Evolutionary conservation across 2,113 vertebrate genomes (phyloP).

Genomic region (Ptychochromis oligacanthus): DNA sequence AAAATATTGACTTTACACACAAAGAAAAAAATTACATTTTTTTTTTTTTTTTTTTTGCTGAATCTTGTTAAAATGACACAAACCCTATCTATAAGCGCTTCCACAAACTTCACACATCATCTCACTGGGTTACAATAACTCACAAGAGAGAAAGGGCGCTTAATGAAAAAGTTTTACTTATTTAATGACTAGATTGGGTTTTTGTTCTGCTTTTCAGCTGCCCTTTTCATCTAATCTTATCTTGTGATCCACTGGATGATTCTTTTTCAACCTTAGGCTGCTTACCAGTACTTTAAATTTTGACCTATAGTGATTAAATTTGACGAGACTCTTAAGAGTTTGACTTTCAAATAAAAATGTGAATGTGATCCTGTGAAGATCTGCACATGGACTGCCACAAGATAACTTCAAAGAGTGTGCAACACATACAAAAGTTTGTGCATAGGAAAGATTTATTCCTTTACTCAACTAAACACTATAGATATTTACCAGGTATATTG

Average conservation of each 20-base stretch:
- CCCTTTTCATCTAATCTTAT: background rate
- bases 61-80: background rate
- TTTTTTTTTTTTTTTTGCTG: no score
- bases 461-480: background rate
- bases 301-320: background rate
- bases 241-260: no score
- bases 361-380: background rate
- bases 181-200: background rate
- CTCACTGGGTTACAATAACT: background rate
- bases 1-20: no score
- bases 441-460: background rate
- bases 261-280: background rate
- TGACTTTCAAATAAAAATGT: background rate
- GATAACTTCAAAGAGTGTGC: background rate
- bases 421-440: background rate
- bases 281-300: background rate
- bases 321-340: background rate
- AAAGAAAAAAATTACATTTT: no score
- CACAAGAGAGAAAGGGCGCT: background rate
- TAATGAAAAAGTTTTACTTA: background rate
- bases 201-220: background rate
- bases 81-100: background rate
- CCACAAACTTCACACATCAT: background rate
- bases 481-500: background rate
- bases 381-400: no score